Base-by-base conservation (phyloP, 1,140 invertebrate species). In the Drosophila lini region DNA sequence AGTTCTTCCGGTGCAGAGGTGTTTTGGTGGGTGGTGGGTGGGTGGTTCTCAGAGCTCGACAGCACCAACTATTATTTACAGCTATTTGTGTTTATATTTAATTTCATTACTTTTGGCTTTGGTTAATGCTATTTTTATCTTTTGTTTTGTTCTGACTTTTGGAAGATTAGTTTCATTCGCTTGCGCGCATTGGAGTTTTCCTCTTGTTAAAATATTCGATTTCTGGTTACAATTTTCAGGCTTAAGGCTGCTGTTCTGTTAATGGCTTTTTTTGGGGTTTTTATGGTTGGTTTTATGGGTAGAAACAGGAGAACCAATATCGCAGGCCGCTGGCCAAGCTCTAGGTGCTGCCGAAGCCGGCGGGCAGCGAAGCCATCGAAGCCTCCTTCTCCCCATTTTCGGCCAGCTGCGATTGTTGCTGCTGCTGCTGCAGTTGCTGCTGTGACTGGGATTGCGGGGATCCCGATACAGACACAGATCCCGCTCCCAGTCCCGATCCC, bases 271-370 rank as follows among this genome's bases (percentile, higher is more conserved):
- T 55, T 48, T 15, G 34, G 32, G 16, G 22, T n/a, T 36, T 62
- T 63, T 45, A n/a, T 56, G 31, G 38, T 42, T 63, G 41, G 32
- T 57, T 61, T 75, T 86, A 88, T 41, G 83, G 83, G 6, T 91
- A 81, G 73, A 92, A 92, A 81, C 91, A 92, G 63, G 91, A 92
- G 60, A 92, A 92, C 67, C 91, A 82, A 82, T 91, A 91, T 78
- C 90, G 88, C 65, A 85, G 80, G 81, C 91, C 91, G 64, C 62
- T 85, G 63, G 88, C 78, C 77, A 78, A 64, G 68, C 85, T 92
- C 91, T 92, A 92, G 81, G 91, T 92, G 60, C 85, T 86, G 71
- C 83, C 83, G 59, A 83, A 78, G 42, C 60, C 77, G 53, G 56
- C 50, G 52, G 80, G 56, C 48, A 77, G 75, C 19, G 48, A 52